Evolutionary conservation across 2,797 vertebrate genomes (phyloP), one percentile per base, ranked within the genome.

Genomic region (Arnoldichthys spilopterus): DNA sequence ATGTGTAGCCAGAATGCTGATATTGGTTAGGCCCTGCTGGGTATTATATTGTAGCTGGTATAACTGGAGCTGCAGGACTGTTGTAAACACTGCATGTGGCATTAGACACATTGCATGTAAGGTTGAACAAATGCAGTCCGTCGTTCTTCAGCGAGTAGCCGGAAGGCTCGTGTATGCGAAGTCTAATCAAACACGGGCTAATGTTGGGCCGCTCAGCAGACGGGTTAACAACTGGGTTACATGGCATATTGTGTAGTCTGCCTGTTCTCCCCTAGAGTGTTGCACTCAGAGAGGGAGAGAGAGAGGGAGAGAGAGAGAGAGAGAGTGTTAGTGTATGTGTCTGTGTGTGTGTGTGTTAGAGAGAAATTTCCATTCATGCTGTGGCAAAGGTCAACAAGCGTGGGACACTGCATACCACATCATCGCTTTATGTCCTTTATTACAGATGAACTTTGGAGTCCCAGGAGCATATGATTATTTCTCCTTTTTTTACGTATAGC

Each of bases 321-420:
- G 40, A 4, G 40, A 3, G 34, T 49, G 72, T 62, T 40, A 30
- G 32, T 30, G 34, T 71, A 51, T 51, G 26, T 53, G 72, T 53
- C 45, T 51, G 37, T 16, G 28, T 58, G 45, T 68, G 62, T 30
- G 58, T 22, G 30, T 16, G n/a, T 24, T 32, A 72, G 34, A 26
- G 78, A 85, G 74, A 70, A 37, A 85, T 83, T 86, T 86, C 83
- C 69, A 79, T 87, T 86, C 83, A 78, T 51, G 64, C 63, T 47
- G 64, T 79, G 83, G 77, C 85, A 88, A 85, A 89, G 88, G 87
- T 90, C 89, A 90, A 85, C 81, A 43, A 86, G 81, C 69, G 78
- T 85, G 84, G 86, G 83, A 80, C 79, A 62, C 43, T 24, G 70
- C 74, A 77, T 83, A 89, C 83, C 84, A 79, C 83, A 28, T 84